phyloP scores from a whole-genome alignment of 2,113 vertebrate species.

The Gymnarchus niloticus region DNA sequence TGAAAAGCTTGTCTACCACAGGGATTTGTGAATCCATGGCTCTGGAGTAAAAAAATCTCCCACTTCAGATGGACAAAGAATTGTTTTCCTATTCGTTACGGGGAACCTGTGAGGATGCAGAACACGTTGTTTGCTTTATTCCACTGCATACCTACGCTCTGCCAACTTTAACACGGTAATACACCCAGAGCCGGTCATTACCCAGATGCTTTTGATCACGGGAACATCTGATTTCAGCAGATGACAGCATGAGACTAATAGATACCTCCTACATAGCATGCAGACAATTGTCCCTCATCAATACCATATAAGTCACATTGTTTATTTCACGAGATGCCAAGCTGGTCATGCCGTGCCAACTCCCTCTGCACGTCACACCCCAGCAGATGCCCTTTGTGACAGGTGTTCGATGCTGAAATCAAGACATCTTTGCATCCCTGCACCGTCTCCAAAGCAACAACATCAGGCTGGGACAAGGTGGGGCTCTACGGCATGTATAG shows the following conservation, averaged over 20 bases:
- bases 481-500: neutral
- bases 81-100: neutral
- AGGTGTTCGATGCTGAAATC: neutral
- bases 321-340: neutral
- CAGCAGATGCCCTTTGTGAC: neutral
- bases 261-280: neutral
- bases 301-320: neutral
- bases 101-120: neutral
- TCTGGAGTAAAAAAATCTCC: neutral
- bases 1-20: neutral
- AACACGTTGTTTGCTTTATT: neutral
- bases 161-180: neutral
- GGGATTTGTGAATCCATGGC: neutral
- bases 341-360: neutral
- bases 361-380: neutral
- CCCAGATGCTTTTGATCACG: neutral
- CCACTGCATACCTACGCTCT: neutral
- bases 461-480: too few species aligned
- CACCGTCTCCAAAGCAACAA: neutral
- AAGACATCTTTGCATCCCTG: neutral
- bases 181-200: neutral
- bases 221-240: neutral
- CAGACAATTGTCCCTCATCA: neutral
- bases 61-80: neutral
- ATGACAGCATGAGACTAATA: neutral